Evolutionary conservation across 2,797 vertebrate species (phyloP).

Genomic region (Lemur catta): DNA sequence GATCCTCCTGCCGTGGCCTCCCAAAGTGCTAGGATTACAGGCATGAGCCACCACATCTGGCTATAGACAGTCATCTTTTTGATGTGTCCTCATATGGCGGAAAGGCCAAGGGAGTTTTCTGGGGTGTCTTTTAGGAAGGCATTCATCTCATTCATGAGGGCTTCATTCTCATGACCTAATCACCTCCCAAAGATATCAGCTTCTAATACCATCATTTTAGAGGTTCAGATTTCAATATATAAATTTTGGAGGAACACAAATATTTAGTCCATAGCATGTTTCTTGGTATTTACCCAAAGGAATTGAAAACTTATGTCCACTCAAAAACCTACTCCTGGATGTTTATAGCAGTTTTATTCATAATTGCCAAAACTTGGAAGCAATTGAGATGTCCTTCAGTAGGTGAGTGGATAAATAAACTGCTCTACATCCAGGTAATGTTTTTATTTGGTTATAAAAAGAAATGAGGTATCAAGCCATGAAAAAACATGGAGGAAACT

Average conservation of each 20-base stretch:
- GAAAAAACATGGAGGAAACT: neutral
- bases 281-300: neutral
- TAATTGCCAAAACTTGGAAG: neutral
- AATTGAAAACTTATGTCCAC: neutral
- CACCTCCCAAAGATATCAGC: neutral
- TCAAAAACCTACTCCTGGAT: neutral
- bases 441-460: neutral
- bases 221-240: neutral
- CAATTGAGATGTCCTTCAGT: neutral
- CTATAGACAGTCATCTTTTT: neutral
- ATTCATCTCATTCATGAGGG: neutral
- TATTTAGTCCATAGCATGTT: neutral
- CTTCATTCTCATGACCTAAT: neutral
- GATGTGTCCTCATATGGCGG: neutral
- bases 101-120: neutral
- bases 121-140: neutral
- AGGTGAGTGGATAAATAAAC: neutral
- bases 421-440: neutral
- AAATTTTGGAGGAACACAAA: neutral
- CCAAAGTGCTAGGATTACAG: neutral
- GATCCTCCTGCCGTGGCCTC: neutral
- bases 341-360: neutral
- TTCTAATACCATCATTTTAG: neutral
- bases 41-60: neutral
- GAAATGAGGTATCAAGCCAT: neutral